Base-by-base conservation (phyloP, 2,113 vertebrate genomes). In the Zapus hudsonius region DNA sequence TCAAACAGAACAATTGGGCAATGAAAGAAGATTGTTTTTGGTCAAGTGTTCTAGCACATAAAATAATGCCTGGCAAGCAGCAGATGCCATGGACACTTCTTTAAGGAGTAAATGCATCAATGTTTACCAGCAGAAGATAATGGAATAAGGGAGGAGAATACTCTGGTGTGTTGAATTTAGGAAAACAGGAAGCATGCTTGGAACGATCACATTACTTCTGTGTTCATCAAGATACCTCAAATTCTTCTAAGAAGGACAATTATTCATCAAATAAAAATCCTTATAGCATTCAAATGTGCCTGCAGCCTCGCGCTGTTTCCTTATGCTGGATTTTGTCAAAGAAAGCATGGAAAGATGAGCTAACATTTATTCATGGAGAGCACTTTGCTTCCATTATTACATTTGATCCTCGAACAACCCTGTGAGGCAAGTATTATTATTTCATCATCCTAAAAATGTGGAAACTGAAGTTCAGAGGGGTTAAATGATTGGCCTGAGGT, bases 381-480 rank as follows among this genome's bases (percentile, higher is more conserved):
- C n/a, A 84, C 76, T 86, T 93, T 89, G 23, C 69, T 84, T 76
- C 16, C 69, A 87, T 92, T 89, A 95, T 52, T 84, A 25, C 72
- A 84, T 94, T 93, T 96, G 79, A 93, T 95, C 87, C 92, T 87
- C 0, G 0, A 92, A 93, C 66, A 95, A 81, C 76, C 76, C 93
- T 92, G 78, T 95, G 73, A 95, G 57, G 84, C 87, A 94, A 95
- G 40, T 92, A 89, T 95, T 83, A 96, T 84, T 89, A 95, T 96
- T 95, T 97, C 89, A 95, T 95, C 94, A 82, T 95, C 69, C 78
- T 92, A 89, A 84, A 95, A 97, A 95, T 84, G 89, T 96, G 91
- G 84, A 94, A 95, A 93, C 84, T 81, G 84, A 84, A 93, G 89
- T 94, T 94, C 91, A 96, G 73, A 92, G 61, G 66, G 87, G 84